These are phyloP conservation scores for Pterois miles DNA, from an alignment of 2,797 vertebrate species.

Conservation along the genomic window DNA sequence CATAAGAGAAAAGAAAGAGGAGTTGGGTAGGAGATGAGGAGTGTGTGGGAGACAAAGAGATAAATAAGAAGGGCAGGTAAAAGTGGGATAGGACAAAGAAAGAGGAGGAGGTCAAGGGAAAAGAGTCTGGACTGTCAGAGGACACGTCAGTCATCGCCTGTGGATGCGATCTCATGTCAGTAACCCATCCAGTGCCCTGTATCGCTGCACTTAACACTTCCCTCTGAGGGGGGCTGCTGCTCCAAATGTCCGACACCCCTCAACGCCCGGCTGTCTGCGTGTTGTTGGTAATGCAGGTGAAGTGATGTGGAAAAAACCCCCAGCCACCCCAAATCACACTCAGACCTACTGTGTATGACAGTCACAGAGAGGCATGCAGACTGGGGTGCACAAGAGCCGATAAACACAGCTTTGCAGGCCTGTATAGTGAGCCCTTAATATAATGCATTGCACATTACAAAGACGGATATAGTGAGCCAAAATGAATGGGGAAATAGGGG, in stretches of 20 bases:
- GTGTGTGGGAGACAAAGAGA: constrained; percentile 10
- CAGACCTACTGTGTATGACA: not conserved
- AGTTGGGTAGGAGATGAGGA: not conserved
- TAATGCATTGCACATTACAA: not conserved
- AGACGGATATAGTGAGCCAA: not conserved
- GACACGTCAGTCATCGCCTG: constrained; percentile 48
- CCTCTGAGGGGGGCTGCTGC: not conserved
- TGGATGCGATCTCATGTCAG: constrained; percentile 49
- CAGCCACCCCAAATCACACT: not conserved
- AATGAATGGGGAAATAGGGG: not conserved
- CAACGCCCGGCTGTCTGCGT: not conserved
- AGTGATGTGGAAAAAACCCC: not conserved
- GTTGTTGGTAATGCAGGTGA: not conserved
- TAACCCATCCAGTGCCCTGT: constrained; percentile 14
- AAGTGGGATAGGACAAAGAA: not conserved
- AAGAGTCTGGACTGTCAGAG: constrained; percentile 26
- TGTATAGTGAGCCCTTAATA: not conserved
- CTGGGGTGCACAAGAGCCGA: not conserved
- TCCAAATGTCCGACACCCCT: not conserved
- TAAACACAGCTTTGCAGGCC: not conserved
- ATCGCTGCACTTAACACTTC: constrained; percentile 15
- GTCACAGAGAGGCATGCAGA: not conserved
- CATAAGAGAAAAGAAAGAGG: not conserved
- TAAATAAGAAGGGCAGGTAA: not conserved
- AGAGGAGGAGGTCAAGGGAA: not conserved